These are phyloP conservation scores for Tetraodon nigroviridis DNA, from an alignment of 2,113 vertebrate species.

Conservation along the genomic window DNA sequence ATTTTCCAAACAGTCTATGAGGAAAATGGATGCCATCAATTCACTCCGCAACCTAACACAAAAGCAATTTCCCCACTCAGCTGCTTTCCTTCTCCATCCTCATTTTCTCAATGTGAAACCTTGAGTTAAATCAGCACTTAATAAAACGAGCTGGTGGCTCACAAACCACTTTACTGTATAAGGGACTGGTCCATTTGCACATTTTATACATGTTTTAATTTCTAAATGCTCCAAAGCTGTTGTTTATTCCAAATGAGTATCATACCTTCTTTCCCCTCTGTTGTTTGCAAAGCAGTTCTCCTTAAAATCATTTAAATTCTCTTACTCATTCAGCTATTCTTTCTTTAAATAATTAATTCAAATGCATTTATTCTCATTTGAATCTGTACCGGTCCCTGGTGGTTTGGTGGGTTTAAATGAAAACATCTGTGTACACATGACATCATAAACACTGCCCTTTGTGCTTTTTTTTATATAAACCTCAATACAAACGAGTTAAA, in stretches of 20 bases:
- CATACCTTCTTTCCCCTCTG: neutral
- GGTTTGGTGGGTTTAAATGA: conserved; percentile 34
- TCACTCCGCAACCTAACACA: neutral
- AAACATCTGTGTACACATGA: conserved; percentile 15
- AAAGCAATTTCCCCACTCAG: neutral
- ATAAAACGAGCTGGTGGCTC: no score
- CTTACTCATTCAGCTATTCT: conserved; percentile 9
- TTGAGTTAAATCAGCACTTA: no score
- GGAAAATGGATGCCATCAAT: neutral
- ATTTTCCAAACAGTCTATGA: no score
- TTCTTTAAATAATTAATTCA: conserved; percentile 32
- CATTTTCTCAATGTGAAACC: neutral
- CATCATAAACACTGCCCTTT: conserved; percentile 17
- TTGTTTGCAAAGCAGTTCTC: conserved; percentile 7
- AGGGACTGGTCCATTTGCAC: no score
- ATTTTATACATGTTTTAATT: no score
- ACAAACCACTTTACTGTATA: no score
- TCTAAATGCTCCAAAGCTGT: neutral
- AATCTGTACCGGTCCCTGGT: conserved; percentile 29
- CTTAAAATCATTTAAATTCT: conserved; percentile 8
- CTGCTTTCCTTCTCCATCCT: neutral
- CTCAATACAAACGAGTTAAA: conserved; percentile 50
- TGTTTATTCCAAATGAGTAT: conserved; percentile 8
- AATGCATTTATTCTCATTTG: conserved; percentile 13
- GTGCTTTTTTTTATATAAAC: conserved; percentile 41